Evolutionary conservation across 2,113 vertebrate genomes (phyloP), one percentile per base, ranked within the genome.

Genomic region (Hypocryptadius cinnamomeus): DNA sequence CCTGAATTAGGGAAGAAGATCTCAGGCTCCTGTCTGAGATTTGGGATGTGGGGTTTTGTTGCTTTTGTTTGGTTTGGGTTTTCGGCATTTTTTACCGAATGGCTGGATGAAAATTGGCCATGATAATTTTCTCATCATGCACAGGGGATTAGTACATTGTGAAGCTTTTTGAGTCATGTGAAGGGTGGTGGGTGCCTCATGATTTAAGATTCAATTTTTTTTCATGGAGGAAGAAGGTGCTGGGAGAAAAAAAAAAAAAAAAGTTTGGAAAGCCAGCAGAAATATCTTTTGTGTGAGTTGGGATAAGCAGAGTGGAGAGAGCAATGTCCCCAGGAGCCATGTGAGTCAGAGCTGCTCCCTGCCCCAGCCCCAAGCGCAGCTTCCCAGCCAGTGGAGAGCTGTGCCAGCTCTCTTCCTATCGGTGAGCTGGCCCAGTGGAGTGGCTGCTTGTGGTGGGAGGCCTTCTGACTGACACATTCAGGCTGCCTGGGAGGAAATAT

Each of bases 281-380:
- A 93, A 35, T 37, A 48, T 80, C 63, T 82, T 63, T 44, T 28
- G 12, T 8, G 3, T 76, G 76, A 88, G 28, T 13, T 82, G 15
- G 24, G 20, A 18, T 63, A 69, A 86, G 24, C 54, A 33, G 54
- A 76, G 24, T 6, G 23, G 48, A 60, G 45, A 42, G 15, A 59
- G 27, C 1, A 1, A 69, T 63, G 65, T 8, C 22, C 10, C 25
- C 1, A 1, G 47, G 63, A 91, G 72, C 61, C 0, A 0, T 3
- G 3, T 40, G 76, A 57, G 3, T 85, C 44, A 48, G 76, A 87
- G 51, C 71, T 72, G 37, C 48, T 76, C 61, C 71, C 71, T 88
- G 79, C 30, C 30, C n/a, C n/a, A 57, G 68, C 37, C 37, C 28
- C 28, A 48, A 42, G 45, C 8, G 1, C 3, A 3, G 44, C 50